phyloP scores from a whole-genome alignment of 2,888 invertebrate species.

The Drosophila gaucha region DNA sequence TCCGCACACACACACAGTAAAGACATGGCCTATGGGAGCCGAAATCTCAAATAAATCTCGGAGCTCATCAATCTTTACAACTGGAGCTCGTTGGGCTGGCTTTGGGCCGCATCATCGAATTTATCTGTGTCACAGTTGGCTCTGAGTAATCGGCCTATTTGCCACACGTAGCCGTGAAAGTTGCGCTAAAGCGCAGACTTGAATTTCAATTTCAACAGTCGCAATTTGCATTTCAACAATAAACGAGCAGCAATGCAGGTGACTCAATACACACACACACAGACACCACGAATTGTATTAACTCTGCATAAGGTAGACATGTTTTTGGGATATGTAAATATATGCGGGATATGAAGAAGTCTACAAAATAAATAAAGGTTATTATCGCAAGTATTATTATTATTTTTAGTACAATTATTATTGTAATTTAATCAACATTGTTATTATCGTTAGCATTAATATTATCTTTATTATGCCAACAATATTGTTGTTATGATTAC shows the following conservation, averaged over 20 bases:
- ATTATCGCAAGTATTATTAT: too few relatives aligned
- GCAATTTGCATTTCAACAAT: constrained; percentile 55
- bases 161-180: constrained; percentile 47
- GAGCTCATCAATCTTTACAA: constrained; percentile 27
- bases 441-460: too few relatives aligned
- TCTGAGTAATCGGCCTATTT: constrained; percentile 39
- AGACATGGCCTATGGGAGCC: constrained; percentile 36
- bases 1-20: constrained; percentile 18
- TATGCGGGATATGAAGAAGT: neutral
- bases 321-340: neutral
- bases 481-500: too few relatives aligned
- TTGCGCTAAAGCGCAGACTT: constrained; percentile 26
- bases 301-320: constrained; percentile 4
- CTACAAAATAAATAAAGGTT: neutral
- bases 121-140: constrained; percentile 36
- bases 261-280: neutral
- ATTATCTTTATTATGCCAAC: too few relatives aligned
- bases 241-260: constrained; percentile 28
- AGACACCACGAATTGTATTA: neutral
- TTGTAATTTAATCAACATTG: too few relatives aligned
- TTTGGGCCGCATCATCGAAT: constrained; percentile 16
- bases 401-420: too few relatives aligned
- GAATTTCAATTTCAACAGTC: constrained; percentile 52
- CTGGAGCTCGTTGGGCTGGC: too few relatives aligned
- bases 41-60: neutral